Evolutionary conservation across 1,140 invertebrate genomes (phyloP).

Genomic region (Eubasilissa regina): DNA sequence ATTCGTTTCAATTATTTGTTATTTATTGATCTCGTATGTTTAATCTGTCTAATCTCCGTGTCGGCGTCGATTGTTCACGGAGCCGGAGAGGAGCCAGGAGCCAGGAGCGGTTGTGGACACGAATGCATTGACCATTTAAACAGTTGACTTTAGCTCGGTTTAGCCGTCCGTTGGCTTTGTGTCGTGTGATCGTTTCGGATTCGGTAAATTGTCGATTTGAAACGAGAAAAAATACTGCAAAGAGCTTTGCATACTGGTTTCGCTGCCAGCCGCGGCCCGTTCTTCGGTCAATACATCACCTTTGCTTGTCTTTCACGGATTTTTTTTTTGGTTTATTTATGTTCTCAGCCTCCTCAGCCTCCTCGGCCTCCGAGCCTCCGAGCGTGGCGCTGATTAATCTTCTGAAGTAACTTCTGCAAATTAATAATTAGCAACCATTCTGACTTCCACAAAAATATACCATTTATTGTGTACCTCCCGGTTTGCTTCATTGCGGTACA

Average conservation of each 20-base stretch:
- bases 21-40: too few relatives aligned
- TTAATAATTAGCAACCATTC: background rate
- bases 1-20: too few relatives aligned
- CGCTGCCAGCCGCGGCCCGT: background rate
- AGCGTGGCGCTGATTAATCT: constrained; percentile 32
- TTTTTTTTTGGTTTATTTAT: constrained; percentile 29
- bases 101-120: background rate
- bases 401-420: constrained; percentile 3
- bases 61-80: too few relatives aligned
- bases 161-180: constrained; percentile 36
- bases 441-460: background rate
- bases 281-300: constrained; percentile 34
- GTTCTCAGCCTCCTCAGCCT: background rate
- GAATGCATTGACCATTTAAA: constrained; percentile 20
- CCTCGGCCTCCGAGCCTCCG: background rate
- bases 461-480: background rate
- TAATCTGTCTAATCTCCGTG: too few relatives aligned
- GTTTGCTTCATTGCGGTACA: too few relatives aligned
- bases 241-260: constrained; percentile 37
- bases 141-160: constrained; percentile 14
- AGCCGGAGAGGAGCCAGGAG: too few relatives aligned
- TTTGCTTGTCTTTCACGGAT: constrained; percentile 16
- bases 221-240: constrained; percentile 28
- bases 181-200: constrained; percentile 29
- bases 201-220: constrained; percentile 39